phyloP scores from a whole-genome alignment of 2,113 vertebrate genomes.

The Sceloporus undulatus region DNA sequence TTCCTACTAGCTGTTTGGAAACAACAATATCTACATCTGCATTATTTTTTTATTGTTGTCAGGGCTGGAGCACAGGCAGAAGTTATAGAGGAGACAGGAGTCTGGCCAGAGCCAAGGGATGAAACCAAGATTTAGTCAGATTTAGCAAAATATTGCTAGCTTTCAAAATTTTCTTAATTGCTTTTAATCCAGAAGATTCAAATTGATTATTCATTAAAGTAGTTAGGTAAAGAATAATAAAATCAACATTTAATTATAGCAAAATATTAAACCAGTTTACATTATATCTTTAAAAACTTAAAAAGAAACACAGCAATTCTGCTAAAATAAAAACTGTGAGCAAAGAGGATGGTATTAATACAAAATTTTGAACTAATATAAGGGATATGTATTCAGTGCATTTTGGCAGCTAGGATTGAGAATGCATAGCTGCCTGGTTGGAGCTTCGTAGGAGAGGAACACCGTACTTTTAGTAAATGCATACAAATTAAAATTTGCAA shows the following conservation, averaged over 20 bases:
- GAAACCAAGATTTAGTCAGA: not conserved
- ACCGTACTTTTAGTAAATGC: not conserved
- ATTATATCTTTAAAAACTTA: not conserved
- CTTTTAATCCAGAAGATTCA: not conserved
- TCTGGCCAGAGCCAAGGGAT: not conserved
- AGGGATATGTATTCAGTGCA: not conserved
- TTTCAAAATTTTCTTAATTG: not conserved
- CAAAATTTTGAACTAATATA: not conserved
- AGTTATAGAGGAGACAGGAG: not conserved
- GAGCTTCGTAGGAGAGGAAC: not conserved
- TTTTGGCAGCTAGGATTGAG: not conserved
- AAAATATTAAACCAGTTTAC: not conserved
- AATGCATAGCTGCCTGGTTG: not conserved
- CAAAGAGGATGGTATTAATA: no score
- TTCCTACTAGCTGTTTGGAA: not conserved
- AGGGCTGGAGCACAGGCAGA: not conserved
- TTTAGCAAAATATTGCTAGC: no score
- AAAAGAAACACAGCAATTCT: not conserved
- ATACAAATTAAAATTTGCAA: not conserved
- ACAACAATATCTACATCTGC: not conserved
- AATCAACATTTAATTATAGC: not conserved
- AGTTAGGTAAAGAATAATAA: not conserved
- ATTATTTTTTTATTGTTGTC: no score
- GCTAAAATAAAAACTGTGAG: no score
- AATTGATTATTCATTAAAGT: not conserved